phyloP scores from a whole-genome alignment of 2,888 invertebrate species.

The Ptychoptera albimana region DNA sequence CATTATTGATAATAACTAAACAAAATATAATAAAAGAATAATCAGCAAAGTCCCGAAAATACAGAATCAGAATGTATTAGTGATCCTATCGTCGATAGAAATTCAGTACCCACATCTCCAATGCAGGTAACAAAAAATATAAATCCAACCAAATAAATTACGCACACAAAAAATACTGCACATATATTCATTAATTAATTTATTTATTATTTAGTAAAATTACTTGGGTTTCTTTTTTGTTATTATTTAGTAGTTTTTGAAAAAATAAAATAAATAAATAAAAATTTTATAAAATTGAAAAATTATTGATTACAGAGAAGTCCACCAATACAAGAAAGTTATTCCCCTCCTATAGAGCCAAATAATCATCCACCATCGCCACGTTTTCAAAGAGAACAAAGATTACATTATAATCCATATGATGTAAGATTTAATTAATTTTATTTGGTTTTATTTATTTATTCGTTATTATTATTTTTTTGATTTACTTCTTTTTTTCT shows the following conservation, averaged over 20 bases:
- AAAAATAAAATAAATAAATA: background rate
- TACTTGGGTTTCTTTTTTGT: background rate
- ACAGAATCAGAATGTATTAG: slow-evolving; percentile 21
- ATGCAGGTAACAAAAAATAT: slow-evolving; percentile 22
- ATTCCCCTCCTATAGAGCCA: slow-evolving; percentile 17
- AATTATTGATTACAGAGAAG: slow-evolving; percentile 14
- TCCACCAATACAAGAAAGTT: slow-evolving; percentile 15
- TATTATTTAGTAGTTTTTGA: background rate
- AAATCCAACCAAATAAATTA: background rate
- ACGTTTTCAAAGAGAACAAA: slow-evolving; percentile 27
- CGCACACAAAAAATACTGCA: background rate
- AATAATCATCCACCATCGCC: slow-evolving; percentile 26
- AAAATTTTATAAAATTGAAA: background rate
- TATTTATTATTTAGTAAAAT: no score
- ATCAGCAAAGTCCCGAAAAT: slow-evolving; percentile 30
- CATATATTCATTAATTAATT: background rate
- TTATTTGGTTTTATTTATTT: slow-evolving; percentile 4
- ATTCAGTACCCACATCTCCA: slow-evolving; percentile 22
- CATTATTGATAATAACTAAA: no score
- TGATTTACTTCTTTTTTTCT: no score
- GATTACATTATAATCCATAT: slow-evolving; percentile 27
- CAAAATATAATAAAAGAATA: no score
- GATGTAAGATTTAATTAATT: slow-evolving; percentile 23
- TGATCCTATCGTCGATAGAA: slow-evolving; percentile 18
- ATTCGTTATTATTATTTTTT: slow-evolving; percentile 1